Base-by-base conservation (phyloP, 2,797 vertebrate genomes). In the Sternarchorhynchus goeldii region DNA sequence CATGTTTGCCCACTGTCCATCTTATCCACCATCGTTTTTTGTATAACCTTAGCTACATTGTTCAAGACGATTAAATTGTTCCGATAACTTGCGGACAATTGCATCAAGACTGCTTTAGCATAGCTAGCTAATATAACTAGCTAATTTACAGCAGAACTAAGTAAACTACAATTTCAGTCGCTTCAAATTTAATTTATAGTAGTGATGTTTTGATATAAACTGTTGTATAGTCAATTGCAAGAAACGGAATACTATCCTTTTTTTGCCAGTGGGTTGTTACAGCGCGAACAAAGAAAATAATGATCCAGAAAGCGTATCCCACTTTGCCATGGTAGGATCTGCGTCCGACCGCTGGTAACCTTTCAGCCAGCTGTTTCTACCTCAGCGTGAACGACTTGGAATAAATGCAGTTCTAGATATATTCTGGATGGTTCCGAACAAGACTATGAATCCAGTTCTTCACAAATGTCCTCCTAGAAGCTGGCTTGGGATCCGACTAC, bases 361-460 rank as follows among this genome's bases (percentile, higher is more conserved):
- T 25, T 32, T 36, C 50, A 57, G 58, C 39, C 63, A 56, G 79
- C 79, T 36, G 45, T 63, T 56, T 76, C 68, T 55, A 66, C 39
- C 50, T 62, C 62, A 50, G 5, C 60, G 10, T 71, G 20, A 58
- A 70, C n/a, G 32, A 57, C 75, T 81, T 58, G 81, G 71, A 75
- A 21, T 76, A 81, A 80, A 69, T 64, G 81, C 79, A 41, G 41
- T 34, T 6, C 25, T 50, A 14, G 4, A 36, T 36, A 50, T 7
- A 0, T 0, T 34, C 25, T 84, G 74, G 81, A 94, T 93, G 91
- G 93, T 93, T 77, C 93, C 92, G n/a, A 92, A 88, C 90, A 93
- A 88, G 88, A 89, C 5, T 41, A 90, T 86, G 84, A 93, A 89
- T 82, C 90, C 91, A 0, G 82, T 45, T 2, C 85, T 91, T 79